A percentile compares a stretch with the other conserved stretches of the same genome.
These are phyloP conservation scores for Limenitis camilla DNA, from an alignment of 2,888 invertebrate genomes.

Conservation along the genomic window DNA sequence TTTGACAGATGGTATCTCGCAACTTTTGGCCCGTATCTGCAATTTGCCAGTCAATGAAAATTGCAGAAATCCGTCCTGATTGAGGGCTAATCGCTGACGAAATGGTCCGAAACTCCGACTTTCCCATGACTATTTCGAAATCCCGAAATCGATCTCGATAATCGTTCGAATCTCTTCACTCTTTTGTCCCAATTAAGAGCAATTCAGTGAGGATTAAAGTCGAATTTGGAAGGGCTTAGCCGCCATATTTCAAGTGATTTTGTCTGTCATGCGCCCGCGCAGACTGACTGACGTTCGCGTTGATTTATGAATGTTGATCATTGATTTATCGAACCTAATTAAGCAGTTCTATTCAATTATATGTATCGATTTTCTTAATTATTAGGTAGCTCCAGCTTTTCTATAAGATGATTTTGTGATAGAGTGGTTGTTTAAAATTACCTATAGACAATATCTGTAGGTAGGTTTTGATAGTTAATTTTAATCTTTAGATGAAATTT, in stretches of 20 bases:
- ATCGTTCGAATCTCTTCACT: constrained; percentile 36
- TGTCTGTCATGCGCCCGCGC: constrained; percentile 42
- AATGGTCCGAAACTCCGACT: constrained; percentile 39
- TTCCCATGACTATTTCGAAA: constrained; percentile 67
- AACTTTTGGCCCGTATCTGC: constrained; percentile 24
- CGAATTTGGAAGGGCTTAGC: constrained; percentile 43
- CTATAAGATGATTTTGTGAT: neutral
- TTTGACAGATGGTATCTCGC: constrained; percentile 33
- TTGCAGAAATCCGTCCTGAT: constrained; percentile 64
- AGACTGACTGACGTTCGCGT: constrained; percentile 34
- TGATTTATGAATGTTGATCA: constrained; percentile 47
- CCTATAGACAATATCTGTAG: neutral
- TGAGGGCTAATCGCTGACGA: constrained; percentile 58
- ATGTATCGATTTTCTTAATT: constrained; percentile 27
- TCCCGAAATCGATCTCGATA: constrained; percentile 45
- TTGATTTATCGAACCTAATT: constrained; percentile 55
- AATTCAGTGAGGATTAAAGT: constrained; percentile 53
- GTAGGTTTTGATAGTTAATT: neutral
- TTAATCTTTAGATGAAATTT: no score
- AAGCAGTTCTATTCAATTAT: constrained; percentile 55
- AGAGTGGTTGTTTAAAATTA: neutral
- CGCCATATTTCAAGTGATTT: constrained; percentile 60
- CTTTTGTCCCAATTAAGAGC: constrained; percentile 63
- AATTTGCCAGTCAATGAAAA: constrained; percentile 73
- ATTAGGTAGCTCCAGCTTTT: constrained; percentile 13